Evolutionary conservation across 2,113 vertebrate species (phyloP).

Genomic region (Tenebrosternarchus preto): DNA sequence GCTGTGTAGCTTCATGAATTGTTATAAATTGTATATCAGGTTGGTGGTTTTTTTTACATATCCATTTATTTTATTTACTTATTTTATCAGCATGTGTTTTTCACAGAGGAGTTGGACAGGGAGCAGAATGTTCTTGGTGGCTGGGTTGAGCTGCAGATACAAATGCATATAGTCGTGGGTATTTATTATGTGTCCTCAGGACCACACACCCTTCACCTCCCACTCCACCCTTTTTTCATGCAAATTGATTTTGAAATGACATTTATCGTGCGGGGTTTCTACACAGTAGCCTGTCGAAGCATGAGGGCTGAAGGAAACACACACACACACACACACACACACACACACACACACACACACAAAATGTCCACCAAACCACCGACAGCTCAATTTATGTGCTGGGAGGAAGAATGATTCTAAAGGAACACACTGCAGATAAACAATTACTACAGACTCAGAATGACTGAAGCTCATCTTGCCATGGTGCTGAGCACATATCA

Average conservation of each 20-base stretch:
- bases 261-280: constrained; percentile 66
- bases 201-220: constrained; percentile 48
- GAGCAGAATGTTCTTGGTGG: constrained; percentile 16
- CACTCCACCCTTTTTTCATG: constrained; percentile 64
- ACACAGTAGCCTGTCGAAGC: constrained; percentile 46
- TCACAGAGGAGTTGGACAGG: neutral
- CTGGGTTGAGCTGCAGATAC: constrained; percentile 45
- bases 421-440: constrained; percentile 63
- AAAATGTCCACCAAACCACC: constrained; percentile 70
- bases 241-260: constrained; percentile 69
- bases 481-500: constrained; percentile 56
- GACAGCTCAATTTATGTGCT: constrained; percentile 71
- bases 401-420: constrained; percentile 59
- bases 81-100: neutral
- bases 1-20: constrained; percentile 6
- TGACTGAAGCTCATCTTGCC: constrained; percentile 60
- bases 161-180: constrained; percentile 40
- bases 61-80: neutral
- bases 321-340: constrained; percentile 15
- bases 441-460: constrained; percentile 67
- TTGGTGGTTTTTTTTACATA: neutral
- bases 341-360: constrained; percentile 33
- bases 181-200: constrained; percentile 58
- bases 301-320: constrained; percentile 32
- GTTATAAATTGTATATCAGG: neutral